Percentiles rank a stretch among this genome's conserved stretches.
Evolutionary conservation across 2,888 invertebrate species (phyloP).

Genomic region (Heliconius cydno): DNA sequence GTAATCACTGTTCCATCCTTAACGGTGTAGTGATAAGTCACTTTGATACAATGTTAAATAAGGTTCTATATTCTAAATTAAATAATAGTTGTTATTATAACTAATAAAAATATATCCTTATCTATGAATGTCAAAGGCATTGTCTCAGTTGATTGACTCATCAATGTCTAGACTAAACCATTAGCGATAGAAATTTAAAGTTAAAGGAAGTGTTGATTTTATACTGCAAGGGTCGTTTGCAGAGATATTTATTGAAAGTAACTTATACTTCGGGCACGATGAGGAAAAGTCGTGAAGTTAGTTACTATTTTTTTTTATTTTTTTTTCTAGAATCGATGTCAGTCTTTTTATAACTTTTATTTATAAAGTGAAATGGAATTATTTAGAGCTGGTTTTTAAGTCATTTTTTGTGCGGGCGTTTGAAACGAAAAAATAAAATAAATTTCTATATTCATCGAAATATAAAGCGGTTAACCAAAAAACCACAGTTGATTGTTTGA

Average conservation of each 20-base stretch:
- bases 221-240: background rate
- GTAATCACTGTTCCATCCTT: background rate
- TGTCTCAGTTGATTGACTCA: slow-evolving; percentile 3
- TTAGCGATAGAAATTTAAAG: background rate
- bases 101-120: background rate
- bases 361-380: background rate
- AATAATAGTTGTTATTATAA: background rate
- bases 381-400: background rate
- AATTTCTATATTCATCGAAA: slow-evolving; percentile 15
- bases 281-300: background rate
- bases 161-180: slow-evolving; percentile 9
- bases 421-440: background rate
- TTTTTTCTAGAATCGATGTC: background rate
- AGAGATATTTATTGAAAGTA: background rate
- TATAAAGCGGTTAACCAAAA: slow-evolving; percentile 30
- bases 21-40: background rate
- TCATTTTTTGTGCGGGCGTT: background rate
- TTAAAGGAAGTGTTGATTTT: slow-evolving; percentile 1
- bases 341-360: background rate
- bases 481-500: slow-evolving; percentile 32
- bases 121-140: background rate
- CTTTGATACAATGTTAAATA: background rate
- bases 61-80: background rate
- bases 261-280: background rate
- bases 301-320: background rate